Base-by-base conservation (phyloP, 1,140 invertebrate genomes). In the Argopecten irradians region DNA sequence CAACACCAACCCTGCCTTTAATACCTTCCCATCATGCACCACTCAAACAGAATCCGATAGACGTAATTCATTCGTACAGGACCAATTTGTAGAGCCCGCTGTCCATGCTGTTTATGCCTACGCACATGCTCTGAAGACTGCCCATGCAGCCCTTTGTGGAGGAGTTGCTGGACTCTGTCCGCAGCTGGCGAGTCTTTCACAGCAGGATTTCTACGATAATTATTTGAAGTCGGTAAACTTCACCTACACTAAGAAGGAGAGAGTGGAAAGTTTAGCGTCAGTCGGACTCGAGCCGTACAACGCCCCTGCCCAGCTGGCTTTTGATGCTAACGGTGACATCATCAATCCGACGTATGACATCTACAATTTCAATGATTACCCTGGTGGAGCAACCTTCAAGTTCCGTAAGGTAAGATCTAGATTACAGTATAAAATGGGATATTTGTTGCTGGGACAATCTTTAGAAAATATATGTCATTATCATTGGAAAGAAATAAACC, bases 71-170 rank as follows among this genome's bases (percentile, higher is more conserved):
- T 92, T 92, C 87, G 93, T 92, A 19, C 94, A 96, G 85, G 93
- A 94, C 86, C 93, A 92, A 86, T 94, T 94, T 89, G 95, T 96
- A 11, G 93, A 95, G 36, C 94, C 95, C 5, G 94, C 95, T 8
- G 91, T 96, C 5, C 95, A 96, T 89, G 93, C 95, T 13, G 93
- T 96, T 11, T 96, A 94, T 86, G 93, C 94, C 0, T 95, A 95
- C 88, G 95, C 95, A 34, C 92, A 91, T 83, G 95, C 95, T 0
- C 91, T 96, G 36, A 93, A 93, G 14, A 93, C 93, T 34, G 96
- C 96, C 2, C 95, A 96, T 92, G 85, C 86, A 9, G 90, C 87
- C 22, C 91, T 93, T 41, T 96, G 96, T 91, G 89, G 91, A 11
- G 86, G 86, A 8, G 89, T 91, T 11, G 39, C 90, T 33, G 95